Conservation (phyloP, 2,888 invertebrate genomes). For the Exephanes ischioxanthus region DNA sequence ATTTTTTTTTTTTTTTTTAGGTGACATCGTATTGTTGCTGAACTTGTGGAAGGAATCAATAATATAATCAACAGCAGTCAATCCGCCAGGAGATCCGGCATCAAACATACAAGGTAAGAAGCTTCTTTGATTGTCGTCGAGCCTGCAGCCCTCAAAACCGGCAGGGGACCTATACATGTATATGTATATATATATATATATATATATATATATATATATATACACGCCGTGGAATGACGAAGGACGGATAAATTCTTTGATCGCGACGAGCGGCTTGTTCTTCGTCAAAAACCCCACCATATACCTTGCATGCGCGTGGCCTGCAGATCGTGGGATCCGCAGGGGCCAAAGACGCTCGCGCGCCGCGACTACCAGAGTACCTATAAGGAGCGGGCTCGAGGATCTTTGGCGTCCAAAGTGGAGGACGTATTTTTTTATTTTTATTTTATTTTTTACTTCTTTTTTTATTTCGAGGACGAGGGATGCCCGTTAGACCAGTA, state of each 20-base stretch:
- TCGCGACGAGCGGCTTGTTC: conserved; percentile 62
- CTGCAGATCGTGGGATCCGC: conserved; percentile 68
- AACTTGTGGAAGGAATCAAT: neutral
- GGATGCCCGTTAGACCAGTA: conserved; percentile 59
- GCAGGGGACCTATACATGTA: neutral
- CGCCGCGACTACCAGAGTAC: conserved; percentile 60
- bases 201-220: neutral
- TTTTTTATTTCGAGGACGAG: conserved; percentile 38
- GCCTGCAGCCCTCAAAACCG: neutral
- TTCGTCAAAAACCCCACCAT: conserved; percentile 68
- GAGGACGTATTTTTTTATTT: conserved; percentile 30
- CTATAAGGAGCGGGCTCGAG: conserved; percentile 71
- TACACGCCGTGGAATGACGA: conserved; percentile 23
- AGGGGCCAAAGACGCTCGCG: conserved; percentile 54
- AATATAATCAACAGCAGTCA: conserved; percentile 68
- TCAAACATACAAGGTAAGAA: conserved; percentile 75
- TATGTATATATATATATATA: conserved; percentile 14
- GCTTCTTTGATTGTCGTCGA: conserved; percentile 36
- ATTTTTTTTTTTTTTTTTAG: neutral
- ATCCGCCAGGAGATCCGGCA: conserved; percentile 75
- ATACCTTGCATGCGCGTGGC: conserved; percentile 70
- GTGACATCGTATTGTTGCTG: neutral
- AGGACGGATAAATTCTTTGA: conserved; percentile 63
- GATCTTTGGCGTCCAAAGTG: conserved; percentile 61
- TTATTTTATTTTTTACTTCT: conserved; percentile 29